Evolutionary conservation across 2,888 invertebrate species (phyloP), one percentile per base, ranked within the genome.

Genomic region (Polia nebulosa): DNA sequence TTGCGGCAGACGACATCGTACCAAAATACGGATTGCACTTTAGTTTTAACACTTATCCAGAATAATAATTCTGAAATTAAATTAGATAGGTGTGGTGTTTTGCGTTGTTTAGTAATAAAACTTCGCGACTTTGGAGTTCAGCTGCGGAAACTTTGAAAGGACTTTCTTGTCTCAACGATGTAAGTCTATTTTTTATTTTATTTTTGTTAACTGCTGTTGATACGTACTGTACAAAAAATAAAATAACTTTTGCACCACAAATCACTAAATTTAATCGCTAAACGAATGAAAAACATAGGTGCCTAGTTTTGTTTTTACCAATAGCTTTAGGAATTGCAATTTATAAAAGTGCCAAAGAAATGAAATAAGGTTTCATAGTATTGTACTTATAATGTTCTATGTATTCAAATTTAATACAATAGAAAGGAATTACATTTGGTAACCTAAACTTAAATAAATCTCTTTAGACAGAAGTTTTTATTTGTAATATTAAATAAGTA

Each of bases 1-100:
- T 85, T 86, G 91, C 84, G 86, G 84, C 83, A 76, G 77, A 73
- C 84, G 80, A 68, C 66, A 67, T 64, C 49, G 51, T 53, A 69
- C 27, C 63, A 52, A 72, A 69, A 58, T 71, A 72, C 72, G 72
- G 62, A 55, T 45, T 58, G 55, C 39, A 45, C 32, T 58, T 63
- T 29, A 66, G 45, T 73, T 76, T 56, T 29, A 52, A 73, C 68
- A 76, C 65, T 69, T 78, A 80, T 76, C 65, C 45, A 71, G 57
- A 67, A 72, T 36, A 57, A 17, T 55, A 61, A 73, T 72, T 64
- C 69, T 72, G 57, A 66, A 58, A 57, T 59, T 63, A 45, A 72
- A 58, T 65, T 39, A 45, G 52, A 72, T 68, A 72, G 75, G 72
- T 81, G 81, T 65, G 65, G 83, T 82, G 82, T 59, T 69, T 56